phyloP scores from a whole-genome alignment of 2,888 invertebrate species.

The Tillus elongatus region DNA sequence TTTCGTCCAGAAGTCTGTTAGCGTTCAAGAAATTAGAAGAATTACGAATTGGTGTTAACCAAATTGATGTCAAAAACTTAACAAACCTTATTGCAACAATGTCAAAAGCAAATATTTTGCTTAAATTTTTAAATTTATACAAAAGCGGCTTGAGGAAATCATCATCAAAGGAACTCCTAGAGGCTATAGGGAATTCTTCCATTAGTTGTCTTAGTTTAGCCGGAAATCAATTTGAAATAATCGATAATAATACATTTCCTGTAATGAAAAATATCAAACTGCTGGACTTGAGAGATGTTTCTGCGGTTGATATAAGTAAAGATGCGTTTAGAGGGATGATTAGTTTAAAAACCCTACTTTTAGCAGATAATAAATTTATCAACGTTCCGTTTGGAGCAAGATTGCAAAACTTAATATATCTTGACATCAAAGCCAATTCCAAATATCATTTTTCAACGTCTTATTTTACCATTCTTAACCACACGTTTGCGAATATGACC shows the following conservation, averaged over 20 bases:
- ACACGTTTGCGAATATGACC: constrained; percentile 45
- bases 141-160: constrained; percentile 47
- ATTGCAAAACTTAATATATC: constrained; percentile 40
- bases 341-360: constrained; percentile 44
- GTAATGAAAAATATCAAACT: constrained; percentile 47
- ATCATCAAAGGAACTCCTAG: constrained; percentile 43
- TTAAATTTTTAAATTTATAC: constrained; percentile 45
- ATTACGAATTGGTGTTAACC: constrained; percentile 48
- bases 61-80: constrained; percentile 42
- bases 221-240: constrained; percentile 49
- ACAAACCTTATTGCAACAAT: constrained; percentile 40
- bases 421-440: constrained; percentile 48
- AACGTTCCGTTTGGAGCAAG: constrained; percentile 46
- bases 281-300: constrained; percentile 48
- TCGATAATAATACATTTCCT: constrained; percentile 47
- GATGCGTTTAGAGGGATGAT: constrained; percentile 47
- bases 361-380: constrained; percentile 48
- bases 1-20: constrained; percentile 46
- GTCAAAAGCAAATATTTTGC: constrained; percentile 37
- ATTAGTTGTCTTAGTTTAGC: constrained; percentile 44
- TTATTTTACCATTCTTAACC: constrained; percentile 45
- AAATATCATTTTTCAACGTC: constrained; percentile 40
- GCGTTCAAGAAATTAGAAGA: constrained; percentile 42
- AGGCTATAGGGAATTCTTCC: constrained; percentile 45
- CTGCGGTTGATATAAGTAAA: constrained; percentile 42